These are phyloP conservation scores for Aselliscus stoliczkanus DNA, from an alignment of 2,797 vertebrate species.

Conservation along the genomic window DNA sequence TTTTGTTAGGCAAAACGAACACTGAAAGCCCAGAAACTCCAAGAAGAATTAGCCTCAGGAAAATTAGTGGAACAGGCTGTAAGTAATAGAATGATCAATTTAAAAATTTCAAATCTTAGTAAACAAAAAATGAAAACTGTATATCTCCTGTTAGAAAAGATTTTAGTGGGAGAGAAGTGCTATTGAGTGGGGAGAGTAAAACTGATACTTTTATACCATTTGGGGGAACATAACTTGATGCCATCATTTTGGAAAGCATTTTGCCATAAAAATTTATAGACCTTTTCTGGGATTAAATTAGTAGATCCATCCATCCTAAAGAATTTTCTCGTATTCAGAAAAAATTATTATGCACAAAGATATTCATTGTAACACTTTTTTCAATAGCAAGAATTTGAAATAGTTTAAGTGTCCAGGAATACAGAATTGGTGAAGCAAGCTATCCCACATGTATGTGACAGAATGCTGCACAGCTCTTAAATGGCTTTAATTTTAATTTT, in stretches of 20 bases:
- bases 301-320: neutral
- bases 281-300: constrained; percentile 13
- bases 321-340: neutral
- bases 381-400: neutral
- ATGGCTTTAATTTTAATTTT: neutral
- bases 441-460: neutral
- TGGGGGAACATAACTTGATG: neutral
- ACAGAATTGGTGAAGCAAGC: neutral
- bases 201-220: neutral
- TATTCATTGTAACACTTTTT: neutral
- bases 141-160: neutral
- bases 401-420: neutral
- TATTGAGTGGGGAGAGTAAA: neutral
- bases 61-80: constrained; percentile 93
- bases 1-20: constrained; percentile 92
- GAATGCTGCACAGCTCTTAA: neutral
- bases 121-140: neutral
- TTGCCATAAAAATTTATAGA: neutral
- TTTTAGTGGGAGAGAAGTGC: neutral
- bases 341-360: neutral
- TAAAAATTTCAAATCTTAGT: neutral
- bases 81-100: constrained; percentile 73
- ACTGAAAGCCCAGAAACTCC: constrained; percentile 97
- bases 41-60: constrained; percentile 97
- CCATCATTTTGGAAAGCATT: neutral